Percentiles rank a stretch among this genome's conserved stretches.
Conservation (phyloP, 2,888 invertebrate genomes). For the Agrotis exclamationis region DNA sequence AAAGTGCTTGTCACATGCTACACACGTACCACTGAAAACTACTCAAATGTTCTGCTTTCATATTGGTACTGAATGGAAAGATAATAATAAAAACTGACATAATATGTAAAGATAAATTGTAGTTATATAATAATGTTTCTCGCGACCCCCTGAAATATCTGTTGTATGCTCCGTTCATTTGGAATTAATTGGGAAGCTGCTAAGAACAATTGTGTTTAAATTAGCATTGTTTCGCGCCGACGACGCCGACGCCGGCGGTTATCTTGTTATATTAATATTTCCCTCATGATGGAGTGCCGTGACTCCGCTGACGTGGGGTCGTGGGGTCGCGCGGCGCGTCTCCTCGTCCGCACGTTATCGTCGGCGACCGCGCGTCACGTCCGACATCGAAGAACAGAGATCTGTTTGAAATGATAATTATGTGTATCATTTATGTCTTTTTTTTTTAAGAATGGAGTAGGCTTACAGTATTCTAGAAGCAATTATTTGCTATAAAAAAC, state of each 20-base stretch:
- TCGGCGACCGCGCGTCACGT: constrained; percentile 2
- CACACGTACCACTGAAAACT: constrained; percentile 26
- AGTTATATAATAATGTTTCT: neutral
- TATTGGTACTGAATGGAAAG: neutral
- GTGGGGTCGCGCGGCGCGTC: constrained; percentile 5
- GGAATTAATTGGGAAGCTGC: neutral
- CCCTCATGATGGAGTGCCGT: constrained; percentile 4
- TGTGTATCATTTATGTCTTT: too few relatives aligned
- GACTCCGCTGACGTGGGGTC: neutral
- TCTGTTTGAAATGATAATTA: too few relatives aligned
- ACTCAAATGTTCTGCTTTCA: neutral
- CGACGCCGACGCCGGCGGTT: neutral
- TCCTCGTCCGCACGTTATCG: constrained; percentile 6
- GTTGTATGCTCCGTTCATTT: neutral
- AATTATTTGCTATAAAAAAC: neutral
- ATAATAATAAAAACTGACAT: neutral
- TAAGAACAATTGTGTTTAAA: neutral
- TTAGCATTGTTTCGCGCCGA: neutral
- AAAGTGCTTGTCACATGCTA: constrained; percentile 34
- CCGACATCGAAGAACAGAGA: neutral
- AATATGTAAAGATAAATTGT: neutral
- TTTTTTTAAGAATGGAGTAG: too few relatives aligned
- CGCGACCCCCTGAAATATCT: neutral
- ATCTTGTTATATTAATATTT: constrained; percentile 19
- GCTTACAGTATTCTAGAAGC: neutral